These are phyloP conservation scores for Brachynemurus nebulosus DNA, from an alignment of 2,888 invertebrate species.

Conservation along the genomic window DNA sequence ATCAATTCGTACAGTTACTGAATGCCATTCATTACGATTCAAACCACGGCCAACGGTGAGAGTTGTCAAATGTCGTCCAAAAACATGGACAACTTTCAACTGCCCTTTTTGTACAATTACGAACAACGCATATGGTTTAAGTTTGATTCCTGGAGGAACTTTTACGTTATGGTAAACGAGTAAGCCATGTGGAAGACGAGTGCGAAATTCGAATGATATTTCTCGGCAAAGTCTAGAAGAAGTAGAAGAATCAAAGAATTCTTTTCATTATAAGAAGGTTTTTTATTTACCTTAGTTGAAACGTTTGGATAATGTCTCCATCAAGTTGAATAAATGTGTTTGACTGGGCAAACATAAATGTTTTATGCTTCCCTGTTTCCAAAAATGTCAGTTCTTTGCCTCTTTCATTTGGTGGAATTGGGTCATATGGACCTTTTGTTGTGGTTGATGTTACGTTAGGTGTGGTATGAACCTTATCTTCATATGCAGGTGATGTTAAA, in stretches of 20 bases:
- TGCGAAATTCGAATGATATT: conserved; percentile 80
- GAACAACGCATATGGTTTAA: conserved; percentile 81
- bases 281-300: conserved; percentile 62
- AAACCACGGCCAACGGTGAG: conserved; percentile 76
- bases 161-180: conserved; percentile 84
- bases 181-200: conserved; percentile 74
- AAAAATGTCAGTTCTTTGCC: conserved; percentile 72
- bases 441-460: neutral
- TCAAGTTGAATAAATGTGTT: conserved; percentile 84
- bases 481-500: neutral
- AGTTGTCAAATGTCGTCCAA: conserved; percentile 74
- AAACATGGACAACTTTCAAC: conserved; percentile 82
- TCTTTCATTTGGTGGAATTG: conserved; percentile 58
- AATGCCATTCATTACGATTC: conserved; percentile 83
- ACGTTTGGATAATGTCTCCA: conserved; percentile 78
- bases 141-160: conserved; percentile 60
- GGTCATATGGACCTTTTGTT: conserved; percentile 25
- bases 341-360: conserved; percentile 85
- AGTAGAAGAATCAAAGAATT: neutral
- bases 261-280: neutral
- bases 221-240: conserved; percentile 63
- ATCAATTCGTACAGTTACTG: conserved; percentile 73
- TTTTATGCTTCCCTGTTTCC: conserved; percentile 69
- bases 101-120: conserved; percentile 87
- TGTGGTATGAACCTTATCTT: neutral